Conservation (phyloP, 2,888 invertebrate genomes). For the Syrphus vitripennis region DNA sequence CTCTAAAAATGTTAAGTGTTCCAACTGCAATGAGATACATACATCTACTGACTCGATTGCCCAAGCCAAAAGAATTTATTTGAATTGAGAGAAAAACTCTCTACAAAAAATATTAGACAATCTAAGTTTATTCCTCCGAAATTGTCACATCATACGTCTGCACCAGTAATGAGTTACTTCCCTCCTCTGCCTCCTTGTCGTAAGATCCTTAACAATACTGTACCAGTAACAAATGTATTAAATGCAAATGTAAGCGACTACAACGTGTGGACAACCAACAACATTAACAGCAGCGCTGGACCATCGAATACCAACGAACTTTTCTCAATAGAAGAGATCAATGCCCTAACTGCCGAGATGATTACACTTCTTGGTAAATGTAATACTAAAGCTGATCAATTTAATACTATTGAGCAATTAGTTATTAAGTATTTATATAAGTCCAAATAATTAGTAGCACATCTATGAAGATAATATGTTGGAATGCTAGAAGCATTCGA, state of each 20-base stretch:
- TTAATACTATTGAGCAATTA: too few species aligned
- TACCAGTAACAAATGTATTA: too few species aligned
- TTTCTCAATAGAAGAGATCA: too few species aligned
- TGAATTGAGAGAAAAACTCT: too few species aligned
- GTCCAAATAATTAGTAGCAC: too few species aligned
- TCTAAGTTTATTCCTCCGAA: background rate
- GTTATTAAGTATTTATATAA: too few species aligned
- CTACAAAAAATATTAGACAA: background rate
- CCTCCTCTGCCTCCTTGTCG: background rate
- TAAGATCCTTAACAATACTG: background rate
- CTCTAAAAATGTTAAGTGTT: constrained; percentile 26
- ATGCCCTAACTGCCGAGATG: too few species aligned
- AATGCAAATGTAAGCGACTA: background rate
- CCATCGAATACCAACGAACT: too few species aligned
- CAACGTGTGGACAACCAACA: background rate
- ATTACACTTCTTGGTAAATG: too few species aligned
- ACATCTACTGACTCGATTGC: background rate
- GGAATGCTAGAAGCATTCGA: background rate
- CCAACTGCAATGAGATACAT: constrained; percentile 39
- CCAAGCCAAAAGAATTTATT: background rate
- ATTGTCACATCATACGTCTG: background rate
- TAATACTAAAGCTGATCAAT: too few species aligned
- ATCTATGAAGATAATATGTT: too few species aligned
- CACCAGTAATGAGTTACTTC: background rate
- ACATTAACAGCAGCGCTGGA: background rate